phyloP scores from a whole-genome alignment of 2,888 invertebrate species.

The Leptura quadrifasciata region DNA sequence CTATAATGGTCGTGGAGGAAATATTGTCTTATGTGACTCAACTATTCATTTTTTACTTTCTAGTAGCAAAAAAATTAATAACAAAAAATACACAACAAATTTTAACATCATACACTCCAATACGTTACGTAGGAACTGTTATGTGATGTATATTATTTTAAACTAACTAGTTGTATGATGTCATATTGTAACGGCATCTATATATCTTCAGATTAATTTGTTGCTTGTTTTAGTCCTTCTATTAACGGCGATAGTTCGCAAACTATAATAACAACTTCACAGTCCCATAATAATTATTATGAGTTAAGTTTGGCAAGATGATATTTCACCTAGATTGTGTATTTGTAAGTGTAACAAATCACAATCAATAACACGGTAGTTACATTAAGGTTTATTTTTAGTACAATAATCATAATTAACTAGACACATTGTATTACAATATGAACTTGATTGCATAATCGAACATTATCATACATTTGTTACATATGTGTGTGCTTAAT shows the following conservation, averaged over 20 bases:
- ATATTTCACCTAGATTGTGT: neutral
- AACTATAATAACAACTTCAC: slow-evolving; percentile 19
- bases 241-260: slow-evolving; percentile 17
- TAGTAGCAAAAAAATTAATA: too few relatives aligned
- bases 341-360: neutral
- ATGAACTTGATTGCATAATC: too few relatives aligned
- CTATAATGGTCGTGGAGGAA: too few relatives aligned
- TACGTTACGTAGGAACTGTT: neutral
- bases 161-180: slow-evolving; percentile 1
- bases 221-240: neutral
- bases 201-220: slow-evolving; percentile 1
- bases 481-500: too few relatives aligned
- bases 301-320: slow-evolving; percentile 13
- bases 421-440: too few relatives aligned
- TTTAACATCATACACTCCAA: neutral
- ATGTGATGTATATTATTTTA: neutral
- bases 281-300: slow-evolving; percentile 2
- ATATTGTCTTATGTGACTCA: too few relatives aligned
- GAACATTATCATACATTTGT: too few relatives aligned
- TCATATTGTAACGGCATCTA: neutral
- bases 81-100: too few relatives aligned
- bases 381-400: neutral
- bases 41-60: too few relatives aligned
- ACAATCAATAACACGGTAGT: neutral
- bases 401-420: neutral